Evolutionary conservation across 2,888 invertebrate species (phyloP).

Genomic region (Gari tellinella): DNA sequence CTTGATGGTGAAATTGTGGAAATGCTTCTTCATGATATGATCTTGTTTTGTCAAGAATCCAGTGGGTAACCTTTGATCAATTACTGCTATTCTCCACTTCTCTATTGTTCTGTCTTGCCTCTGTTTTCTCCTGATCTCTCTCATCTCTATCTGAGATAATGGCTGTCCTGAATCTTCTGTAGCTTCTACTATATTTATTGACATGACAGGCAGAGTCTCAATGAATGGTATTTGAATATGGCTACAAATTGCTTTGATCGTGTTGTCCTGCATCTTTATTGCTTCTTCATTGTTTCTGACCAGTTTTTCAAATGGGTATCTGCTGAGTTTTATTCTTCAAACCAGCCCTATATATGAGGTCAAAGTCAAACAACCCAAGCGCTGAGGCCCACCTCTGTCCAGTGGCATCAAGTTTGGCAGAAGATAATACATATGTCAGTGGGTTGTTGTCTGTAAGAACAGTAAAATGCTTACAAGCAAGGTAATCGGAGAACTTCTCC

Average conservation of each 20-base stretch:
- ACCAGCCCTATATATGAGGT: constrained; percentile 3
- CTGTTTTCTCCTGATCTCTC: too few species aligned
- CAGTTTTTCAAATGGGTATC: too few species aligned
- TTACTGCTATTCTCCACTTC: too few species aligned
- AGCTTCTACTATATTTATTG: constrained; percentile 1
- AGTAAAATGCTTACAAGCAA: constrained; percentile 24
- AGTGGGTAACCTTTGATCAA: neutral
- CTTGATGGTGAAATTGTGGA: neutral
- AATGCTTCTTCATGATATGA: constrained; percentile 10
- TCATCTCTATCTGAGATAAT: neutral
- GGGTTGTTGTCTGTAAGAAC: constrained; percentile 47
- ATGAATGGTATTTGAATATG: neutral
- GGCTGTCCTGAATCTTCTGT: constrained; percentile 1
- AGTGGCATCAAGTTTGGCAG: constrained; percentile 11
- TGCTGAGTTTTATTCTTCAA: neutral
- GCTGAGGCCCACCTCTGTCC: constrained; percentile 12
- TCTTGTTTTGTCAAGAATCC: neutral
- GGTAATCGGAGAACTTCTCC: constrained; percentile 47
- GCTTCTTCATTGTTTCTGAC: too few species aligned
- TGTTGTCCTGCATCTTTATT: too few species aligned
- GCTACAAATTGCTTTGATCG: constrained; percentile 7
- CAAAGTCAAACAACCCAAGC: constrained; percentile 1
- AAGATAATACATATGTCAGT: constrained; percentile 1
- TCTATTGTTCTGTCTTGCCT: too few species aligned
- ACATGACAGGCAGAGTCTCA: neutral